Base-by-base conservation (phyloP, 2,113 vertebrate genomes). In the Rhombomys opimus region DNA sequence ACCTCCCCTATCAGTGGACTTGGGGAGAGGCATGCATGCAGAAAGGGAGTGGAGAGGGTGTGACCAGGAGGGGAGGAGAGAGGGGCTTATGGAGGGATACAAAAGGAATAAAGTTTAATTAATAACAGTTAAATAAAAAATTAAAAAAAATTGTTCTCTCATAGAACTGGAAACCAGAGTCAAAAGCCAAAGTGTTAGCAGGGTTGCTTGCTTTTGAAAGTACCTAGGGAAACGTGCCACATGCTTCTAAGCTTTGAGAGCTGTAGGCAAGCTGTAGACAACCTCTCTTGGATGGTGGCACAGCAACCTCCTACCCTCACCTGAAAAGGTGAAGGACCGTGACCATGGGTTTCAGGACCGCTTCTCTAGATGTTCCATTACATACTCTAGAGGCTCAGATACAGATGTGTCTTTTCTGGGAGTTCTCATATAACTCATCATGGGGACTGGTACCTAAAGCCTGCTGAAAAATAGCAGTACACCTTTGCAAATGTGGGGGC, bases 401-500 rank as follows among this genome's bases (percentile, higher is more conserved):
- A 67, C 65, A 5, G 25, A n/a, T 11, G 11, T 12, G 0, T 15
- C 11, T 41, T 86, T 91, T 32, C 20, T 9, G 11, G 8, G 25
- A 3, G 15, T 65, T 61, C 15, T 12, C 35, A n/a, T 7, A 35
- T 41, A 41, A n/a, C 46, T 38, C 77, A 41, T 27, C 59, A 2
- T 6, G 15, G 18, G 10, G 10, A 11, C 13, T 89, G 22, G 54
- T 92, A 78, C 3, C 27, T 25, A 52, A 89, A 89, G 25, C 7
- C n/a, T 38, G 35, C 41, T 95, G 72, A 94, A 82, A 97, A 96
- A 95, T 70, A 90, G 57, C 52, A 97, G 9, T 41, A 2, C 22
- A 89, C 1, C 57, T 81, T 95, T n/a, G 94, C 87, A 95, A 46
- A 93, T 57, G 65, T 94, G 41, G 70, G 87, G 93, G 78, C 22